Base-by-base conservation (phyloP, 1,140 invertebrate species). In the Pseudomyrmex gracilis region DNA sequence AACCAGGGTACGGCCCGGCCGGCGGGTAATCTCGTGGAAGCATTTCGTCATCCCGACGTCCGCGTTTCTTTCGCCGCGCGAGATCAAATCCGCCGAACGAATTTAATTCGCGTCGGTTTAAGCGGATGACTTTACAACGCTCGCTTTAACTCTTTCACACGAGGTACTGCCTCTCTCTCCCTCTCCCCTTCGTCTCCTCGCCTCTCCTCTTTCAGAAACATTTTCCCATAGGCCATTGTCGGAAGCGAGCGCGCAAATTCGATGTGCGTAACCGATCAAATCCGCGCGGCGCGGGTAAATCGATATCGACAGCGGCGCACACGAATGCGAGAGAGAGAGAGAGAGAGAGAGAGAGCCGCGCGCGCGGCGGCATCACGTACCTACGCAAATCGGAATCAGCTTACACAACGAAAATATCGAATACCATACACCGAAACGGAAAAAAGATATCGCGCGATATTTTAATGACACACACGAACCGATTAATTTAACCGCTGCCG, bases 61-160 rank as follows among this genome's bases (percentile, higher is more conserved):
- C 22, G 45, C 76, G 49, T 64, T 68, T 73, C 57, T 67, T 76
- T 70, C 47, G 51, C n/a, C 85, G 64, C 45, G 60, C 45, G 84
- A 34, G 34, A 87, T 86, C 70, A 86, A 86, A 86, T 77, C 71
- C 71, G 34, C 24, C 73, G 51, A 83, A 83, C 63, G 78, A 67
- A 86, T 86, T 87, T 86, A 66, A 86, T 71, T 85, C 66, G 83
- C 71, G 68, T 55, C 78, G 70, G 55, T 73, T 34, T 68, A 87
- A 76, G 78, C 78, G 71, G 53, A 77, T 71, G 73, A 76, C 78
- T 77, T 74, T 61, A 61, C 83, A 68, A 55, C 68, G 74, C 34
- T 83, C 60, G 51, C 67, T 78, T 63, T 73, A 64, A 85, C 68
- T 82, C 68, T 53, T 66, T 82, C 22, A 63, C 83, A 22, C 57